Evolutionary conservation across 2,888 invertebrate species (phyloP).

Genomic region (Tolmerus cingulatus): DNA sequence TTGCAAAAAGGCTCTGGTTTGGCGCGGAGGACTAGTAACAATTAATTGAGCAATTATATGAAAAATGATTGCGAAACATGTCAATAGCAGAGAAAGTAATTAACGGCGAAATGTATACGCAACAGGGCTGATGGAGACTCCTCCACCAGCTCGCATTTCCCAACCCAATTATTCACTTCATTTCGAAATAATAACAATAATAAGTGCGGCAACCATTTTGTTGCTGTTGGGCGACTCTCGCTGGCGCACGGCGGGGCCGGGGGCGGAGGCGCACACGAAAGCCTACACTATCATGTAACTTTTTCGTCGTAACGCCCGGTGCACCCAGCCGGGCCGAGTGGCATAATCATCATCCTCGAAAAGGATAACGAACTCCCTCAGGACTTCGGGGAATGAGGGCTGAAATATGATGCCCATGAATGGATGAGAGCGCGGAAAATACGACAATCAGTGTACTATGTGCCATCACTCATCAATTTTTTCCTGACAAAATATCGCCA

Average conservation of each 20-base stretch:
- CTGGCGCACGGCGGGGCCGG: not conserved
- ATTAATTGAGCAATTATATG: conserved; percentile 22
- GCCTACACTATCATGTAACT: not conserved
- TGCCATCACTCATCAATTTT: not conserved
- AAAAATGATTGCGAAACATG: conserved; percentile 2
- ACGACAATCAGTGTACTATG: not conserved
- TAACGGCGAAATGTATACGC: conserved; percentile 20
- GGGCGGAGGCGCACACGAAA: not conserved
- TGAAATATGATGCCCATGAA: not conserved
- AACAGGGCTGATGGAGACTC: not conserved
- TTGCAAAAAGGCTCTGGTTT: not conserved
- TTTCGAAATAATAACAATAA: conserved; percentile 29
- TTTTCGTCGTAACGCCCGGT: not conserved
- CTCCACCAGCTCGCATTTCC: conserved; percentile 9
- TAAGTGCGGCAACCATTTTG: conserved; percentile 33
- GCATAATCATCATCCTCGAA: conserved; percentile 28
- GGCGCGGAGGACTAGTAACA: not conserved
- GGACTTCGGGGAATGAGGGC: not conserved
- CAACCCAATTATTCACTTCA: conserved; percentile 39
- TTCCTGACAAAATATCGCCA: not conserved
- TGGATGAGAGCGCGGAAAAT: not conserved
- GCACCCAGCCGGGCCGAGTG: not conserved
- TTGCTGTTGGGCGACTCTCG: not conserved
- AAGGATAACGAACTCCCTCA: conserved; percentile 27
- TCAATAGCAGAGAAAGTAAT: conserved; percentile 24